Base-by-base conservation (phyloP, 2,888 invertebrate species). In the Pachydiplax longipennis region DNA sequence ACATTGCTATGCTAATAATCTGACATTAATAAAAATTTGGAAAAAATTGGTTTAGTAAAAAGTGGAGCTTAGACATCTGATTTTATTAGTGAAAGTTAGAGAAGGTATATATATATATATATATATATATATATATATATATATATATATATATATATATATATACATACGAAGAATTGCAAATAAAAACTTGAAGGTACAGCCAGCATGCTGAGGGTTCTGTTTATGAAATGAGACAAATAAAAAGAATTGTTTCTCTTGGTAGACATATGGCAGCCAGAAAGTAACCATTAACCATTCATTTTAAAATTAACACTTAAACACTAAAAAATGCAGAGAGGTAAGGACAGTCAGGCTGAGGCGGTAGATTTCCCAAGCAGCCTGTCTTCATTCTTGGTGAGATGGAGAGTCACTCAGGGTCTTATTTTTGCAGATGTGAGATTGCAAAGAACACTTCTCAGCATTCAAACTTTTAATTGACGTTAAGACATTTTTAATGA, bases 171-270 rank as follows among this genome's bases (percentile, higher is more conserved):
- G 87, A 65, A 87, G 87, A 87, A 61, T 87, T 87, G 87, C 87
- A 87, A 87, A 87, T 87, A 87, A 87, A 61, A 61, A 65, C 18
- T 87, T 87, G 87, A 40, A 87, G 87, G 61, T 61, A 61, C 31
- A 87, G 87, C 87, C 65, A 87, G 87, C 87, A 87, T 87, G 87
- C 87, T 87, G 87, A 87, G 87, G n/a, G 40, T 61, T 61, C 87
- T 65, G 53, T 65, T 87, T 58, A 61, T 73, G 31, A 73, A 73
- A 73, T 73, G 37, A 87, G 58, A 87, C 35, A 53, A 87, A 35
- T 18, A 61, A 87, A 87, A 87, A 87, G 58, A 65, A 61, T 13
- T 87, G 61, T 61, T 87, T 87, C 61, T 65, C 61, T 87, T 61
- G 37, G 31, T 3, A 35, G 61, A 87, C n/a, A 65, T 31, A 87